These are phyloP conservation scores for Cardinalis cardinalis DNA, from an alignment of 2,113 vertebrate genomes.

Conservation along the genomic window DNA sequence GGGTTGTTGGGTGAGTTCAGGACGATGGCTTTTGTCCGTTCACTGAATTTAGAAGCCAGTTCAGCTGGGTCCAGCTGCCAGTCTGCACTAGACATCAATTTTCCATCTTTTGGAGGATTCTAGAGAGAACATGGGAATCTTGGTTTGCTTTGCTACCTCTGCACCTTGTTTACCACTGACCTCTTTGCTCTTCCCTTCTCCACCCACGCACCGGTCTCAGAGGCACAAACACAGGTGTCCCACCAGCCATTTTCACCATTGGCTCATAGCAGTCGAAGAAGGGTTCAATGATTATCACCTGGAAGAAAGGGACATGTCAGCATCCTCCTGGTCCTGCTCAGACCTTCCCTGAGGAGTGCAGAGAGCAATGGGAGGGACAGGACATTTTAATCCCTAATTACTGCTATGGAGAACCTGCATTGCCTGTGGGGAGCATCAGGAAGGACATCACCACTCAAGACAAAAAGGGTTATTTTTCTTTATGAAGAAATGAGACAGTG, in stretches of 20 bases:
- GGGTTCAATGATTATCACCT: slow-evolving; percentile 96
- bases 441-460: not conserved
- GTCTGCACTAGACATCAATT: slow-evolving; percentile 75
- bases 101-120: slow-evolving; percentile 62
- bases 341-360: not conserved
- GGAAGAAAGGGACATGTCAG: not conserved
- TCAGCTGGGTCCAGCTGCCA: slow-evolving; percentile 87
- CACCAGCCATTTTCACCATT: slow-evolving; percentile 91
- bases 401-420: not conserved
- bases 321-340: not conserved
- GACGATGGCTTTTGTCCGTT: slow-evolving; percentile 85
- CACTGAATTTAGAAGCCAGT: slow-evolving; percentile 84
- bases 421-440: not conserved
- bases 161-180: not conserved
- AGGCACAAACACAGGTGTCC: slow-evolving; percentile 81
- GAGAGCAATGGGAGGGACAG: not conserved
- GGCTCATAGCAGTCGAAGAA: slow-evolving; percentile 94
- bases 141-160: not conserved
- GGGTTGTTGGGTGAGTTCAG: slow-evolving; percentile 97
- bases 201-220: slow-evolving; percentile 81
- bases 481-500: not conserved
- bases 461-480: not conserved
- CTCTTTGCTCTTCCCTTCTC: not conserved
- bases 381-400: not conserved
- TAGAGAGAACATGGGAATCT: slow-evolving; percentile 15